Evolutionary conservation across 2,888 invertebrate species (phyloP).

Genomic region (Monoplex corrugatus): DNA sequence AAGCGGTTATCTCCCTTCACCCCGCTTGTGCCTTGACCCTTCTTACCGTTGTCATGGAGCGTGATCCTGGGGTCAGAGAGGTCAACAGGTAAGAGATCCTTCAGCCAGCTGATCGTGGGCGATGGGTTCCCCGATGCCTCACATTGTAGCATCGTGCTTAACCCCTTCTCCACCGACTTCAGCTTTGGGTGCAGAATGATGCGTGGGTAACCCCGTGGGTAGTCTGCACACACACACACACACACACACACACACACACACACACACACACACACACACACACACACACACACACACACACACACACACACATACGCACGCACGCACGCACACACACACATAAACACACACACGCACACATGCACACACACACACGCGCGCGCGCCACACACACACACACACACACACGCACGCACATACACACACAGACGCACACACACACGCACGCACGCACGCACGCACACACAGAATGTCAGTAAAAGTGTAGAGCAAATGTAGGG

Average conservation of each 20-base stretch:
- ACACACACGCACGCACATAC: neutral
- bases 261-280: conserved; percentile 26
- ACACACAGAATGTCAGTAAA: too few relatives aligned
- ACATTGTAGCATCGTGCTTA: conserved; percentile 9
- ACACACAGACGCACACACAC: neutral
- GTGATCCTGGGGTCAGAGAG: conserved; percentile 14
- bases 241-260: neutral
- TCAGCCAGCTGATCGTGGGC: neutral
- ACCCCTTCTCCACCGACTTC: conserved; percentile 10
- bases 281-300: neutral
- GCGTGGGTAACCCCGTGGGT: neutral
- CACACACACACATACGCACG: neutral
- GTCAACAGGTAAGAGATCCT: neutral
- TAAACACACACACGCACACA: neutral
- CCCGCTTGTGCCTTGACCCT: too few relatives aligned
- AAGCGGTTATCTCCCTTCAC: too few relatives aligned
- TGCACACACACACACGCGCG: neutral
- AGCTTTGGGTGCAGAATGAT: conserved; percentile 7
- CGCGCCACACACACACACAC: neutral
- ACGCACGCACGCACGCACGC: too few relatives aligned
- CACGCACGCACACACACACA: neutral
- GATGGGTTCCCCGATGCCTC: conserved; percentile 10
- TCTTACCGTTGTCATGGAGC: conserved; percentile 1
- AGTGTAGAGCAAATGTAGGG: too few relatives aligned
- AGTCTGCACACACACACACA: neutral